phyloP scores from a whole-genome alignment of 2,888 invertebrate genomes.

The Mythimna loreyi region DNA sequence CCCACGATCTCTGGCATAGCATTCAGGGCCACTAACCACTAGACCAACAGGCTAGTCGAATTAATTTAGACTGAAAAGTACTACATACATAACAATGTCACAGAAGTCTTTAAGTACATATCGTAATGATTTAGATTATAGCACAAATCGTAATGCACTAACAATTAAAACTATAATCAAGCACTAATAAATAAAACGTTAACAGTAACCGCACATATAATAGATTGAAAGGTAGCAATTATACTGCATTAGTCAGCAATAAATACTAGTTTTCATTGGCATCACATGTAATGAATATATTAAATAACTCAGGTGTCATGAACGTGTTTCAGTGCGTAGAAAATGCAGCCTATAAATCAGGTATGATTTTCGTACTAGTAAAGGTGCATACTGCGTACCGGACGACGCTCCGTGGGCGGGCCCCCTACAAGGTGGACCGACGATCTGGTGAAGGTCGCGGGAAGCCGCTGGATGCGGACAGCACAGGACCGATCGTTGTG shows the following conservation, averaged over 20 bases:
- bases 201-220: neutral
- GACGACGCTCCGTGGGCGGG: no score
- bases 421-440: no score
- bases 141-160: neutral
- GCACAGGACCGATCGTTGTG: no score
- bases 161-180: slow-evolving; percentile 32
- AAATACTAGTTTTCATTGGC: slow-evolving; percentile 24
- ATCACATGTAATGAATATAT: slow-evolving; percentile 16
- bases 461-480: no score
- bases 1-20: no score
- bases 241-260: slow-evolving; percentile 34
- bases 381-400: no score
- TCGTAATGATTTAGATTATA: slow-evolving; percentile 21
- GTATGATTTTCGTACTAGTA: neutral
- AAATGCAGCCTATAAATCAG: neutral
- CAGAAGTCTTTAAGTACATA: neutral
- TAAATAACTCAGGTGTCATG: neutral
- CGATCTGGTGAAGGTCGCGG: no score
- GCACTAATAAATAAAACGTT: slow-evolving; percentile 23
- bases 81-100: neutral
- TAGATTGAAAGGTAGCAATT: slow-evolving; percentile 5
- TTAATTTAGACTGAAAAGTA: neutral
- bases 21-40: no score
- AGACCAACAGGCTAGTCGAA: no score
- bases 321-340: neutral